A percentile compares a stretch with the other conserved stretches of the same genome.
These are phyloP conservation scores for Halocynthia aurantium DNA, from an alignment of 23 tunicate species.

Conservation along the genomic window DNA sequence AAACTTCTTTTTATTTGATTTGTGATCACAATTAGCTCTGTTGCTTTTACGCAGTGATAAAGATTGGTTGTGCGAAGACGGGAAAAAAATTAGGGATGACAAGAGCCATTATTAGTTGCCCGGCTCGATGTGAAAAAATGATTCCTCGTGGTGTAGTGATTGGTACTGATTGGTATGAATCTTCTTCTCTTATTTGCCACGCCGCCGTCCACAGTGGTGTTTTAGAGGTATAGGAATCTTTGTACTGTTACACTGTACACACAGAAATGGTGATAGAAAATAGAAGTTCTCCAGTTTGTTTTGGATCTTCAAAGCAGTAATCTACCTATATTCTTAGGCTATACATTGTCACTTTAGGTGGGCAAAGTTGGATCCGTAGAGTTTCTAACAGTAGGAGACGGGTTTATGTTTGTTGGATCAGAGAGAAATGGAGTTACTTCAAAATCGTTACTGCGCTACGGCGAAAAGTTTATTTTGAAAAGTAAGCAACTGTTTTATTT, in stretches of 20 bases:
- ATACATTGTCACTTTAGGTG: slow-evolving; percentile 9
- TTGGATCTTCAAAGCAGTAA: not conserved
- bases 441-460: slow-evolving; percentile 16
- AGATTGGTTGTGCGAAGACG: slow-evolving; percentile 37
- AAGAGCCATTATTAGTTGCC: slow-evolving; percentile 25
- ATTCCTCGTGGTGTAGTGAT: not conserved
- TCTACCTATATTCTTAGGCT: not conserved
- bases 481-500: slow-evolving; percentile 23
- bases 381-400: slow-evolving; percentile 27
- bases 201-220: slow-evolving; percentile 44
- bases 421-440: slow-evolving; percentile 31
- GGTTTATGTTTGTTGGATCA: slow-evolving; percentile 26
- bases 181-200: slow-evolving; percentile 38
- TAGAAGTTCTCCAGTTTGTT: not conserved
- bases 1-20: not conserved
- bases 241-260: not conserved
- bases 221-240: slow-evolving; percentile 14
- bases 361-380: slow-evolving; percentile 37
- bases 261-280: not conserved
- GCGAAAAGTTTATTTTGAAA: slow-evolving; percentile 33
- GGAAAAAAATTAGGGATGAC: slow-evolving; percentile 19
- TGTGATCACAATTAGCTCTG: not conserved
- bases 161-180: slow-evolving; percentile 34
- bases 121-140: slow-evolving; percentile 22
- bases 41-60: slow-evolving; percentile 9